Percentiles rank a stretch among this genome's conserved stretches.
Evolutionary conservation across 2,888 invertebrate species (phyloP).

Genomic region (Lottia gigantea): DNA sequence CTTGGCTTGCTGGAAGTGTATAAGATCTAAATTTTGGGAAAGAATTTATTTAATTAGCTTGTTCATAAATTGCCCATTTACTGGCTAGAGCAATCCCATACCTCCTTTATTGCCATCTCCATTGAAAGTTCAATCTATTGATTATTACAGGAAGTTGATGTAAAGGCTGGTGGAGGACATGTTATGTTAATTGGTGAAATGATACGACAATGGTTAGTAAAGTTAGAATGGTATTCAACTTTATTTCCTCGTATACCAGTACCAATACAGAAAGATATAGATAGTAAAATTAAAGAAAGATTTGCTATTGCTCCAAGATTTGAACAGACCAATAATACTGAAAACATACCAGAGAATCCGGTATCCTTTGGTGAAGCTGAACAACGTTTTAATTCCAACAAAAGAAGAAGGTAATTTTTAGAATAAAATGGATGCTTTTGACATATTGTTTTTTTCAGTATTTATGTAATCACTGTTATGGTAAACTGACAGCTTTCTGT

Average conservation of each 20-base stretch:
- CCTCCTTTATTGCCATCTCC: background rate
- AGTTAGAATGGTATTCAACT: conserved; percentile 98
- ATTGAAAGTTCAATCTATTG: background rate
- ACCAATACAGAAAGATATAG: conserved; percentile 86
- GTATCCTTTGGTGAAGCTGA: conserved; percentile 60
- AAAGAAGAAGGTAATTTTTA: conserved; percentile 26
- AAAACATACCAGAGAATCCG: conserved; percentile 53
- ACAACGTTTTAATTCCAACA: conserved; percentile 32
- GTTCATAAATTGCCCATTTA: background rate
- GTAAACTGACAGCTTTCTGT: too few species aligned
- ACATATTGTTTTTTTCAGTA: too few species aligned
- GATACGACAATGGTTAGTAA: conserved; percentile 90
- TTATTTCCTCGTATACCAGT: conserved; percentile 98
- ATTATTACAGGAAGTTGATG: conserved; percentile 85
- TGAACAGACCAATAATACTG: conserved; percentile 17
- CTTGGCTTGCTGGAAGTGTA: too few species aligned
- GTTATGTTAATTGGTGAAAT: conserved; percentile 92
- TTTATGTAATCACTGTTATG: too few species aligned
- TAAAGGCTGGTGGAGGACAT: conserved; percentile 97
- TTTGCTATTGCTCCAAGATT: background rate
- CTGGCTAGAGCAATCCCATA: conserved; percentile 3
- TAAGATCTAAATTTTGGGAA: too few species aligned
- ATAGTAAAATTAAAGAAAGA: background rate
- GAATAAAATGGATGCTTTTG: too few species aligned
- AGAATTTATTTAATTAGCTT: too few species aligned